Base-by-base conservation (phyloP, 2,888 invertebrate genomes). In the Ditylenchus weischeri region DNA sequence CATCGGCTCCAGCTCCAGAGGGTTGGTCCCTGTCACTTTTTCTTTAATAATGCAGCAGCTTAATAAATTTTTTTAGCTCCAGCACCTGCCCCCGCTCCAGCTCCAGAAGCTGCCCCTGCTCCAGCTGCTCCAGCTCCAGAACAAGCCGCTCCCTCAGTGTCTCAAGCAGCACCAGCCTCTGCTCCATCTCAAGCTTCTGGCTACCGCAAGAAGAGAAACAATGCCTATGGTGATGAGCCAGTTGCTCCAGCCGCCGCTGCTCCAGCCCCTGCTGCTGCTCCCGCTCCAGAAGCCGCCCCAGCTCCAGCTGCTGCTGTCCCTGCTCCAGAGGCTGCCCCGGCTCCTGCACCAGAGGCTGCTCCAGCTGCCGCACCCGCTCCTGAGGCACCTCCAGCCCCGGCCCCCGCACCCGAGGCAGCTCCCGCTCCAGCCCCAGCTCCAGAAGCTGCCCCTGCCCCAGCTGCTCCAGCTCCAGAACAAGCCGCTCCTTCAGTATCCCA, bases 141-240 rank as follows among this genome's bases (percentile, higher is more conserved):
- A n/a, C n/a, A n/a, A n/a, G n/a, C n/a, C n/a, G n/a, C n/a, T n/a
- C n/a, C n/a, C n/a, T n/a, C n/a, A n/a, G n/a, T n/a, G n/a, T n/a
- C n/a, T 1, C 71, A 71, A 0, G 68, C 69, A 19, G 64, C n/a
- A n/a, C 71, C 71, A 21, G 61, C 74, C 0, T 62, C 71, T 10
- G 71, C 71, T 43, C 71, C 75, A 47, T 54, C 57, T 18, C 71
- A 58, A 15, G 70, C 72, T 4, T 60, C 64, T 13, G 71, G 73
- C 8, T 65, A 65, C 73, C 51, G 74, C 36, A 66, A 64, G 43
- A 69, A 69, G 70, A 60, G 72, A 38, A 51, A 23, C 51, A 71
- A 71, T 68, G 19, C 50, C 10, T 70, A 72, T 13, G 70, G 68
- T 10, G 68, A 68, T 49, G 68, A 68, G 69, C 69, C 68, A 36